Base-by-base conservation (phyloP, 2,888 invertebrate genomes). In the Drosophila niveifrons region DNA sequence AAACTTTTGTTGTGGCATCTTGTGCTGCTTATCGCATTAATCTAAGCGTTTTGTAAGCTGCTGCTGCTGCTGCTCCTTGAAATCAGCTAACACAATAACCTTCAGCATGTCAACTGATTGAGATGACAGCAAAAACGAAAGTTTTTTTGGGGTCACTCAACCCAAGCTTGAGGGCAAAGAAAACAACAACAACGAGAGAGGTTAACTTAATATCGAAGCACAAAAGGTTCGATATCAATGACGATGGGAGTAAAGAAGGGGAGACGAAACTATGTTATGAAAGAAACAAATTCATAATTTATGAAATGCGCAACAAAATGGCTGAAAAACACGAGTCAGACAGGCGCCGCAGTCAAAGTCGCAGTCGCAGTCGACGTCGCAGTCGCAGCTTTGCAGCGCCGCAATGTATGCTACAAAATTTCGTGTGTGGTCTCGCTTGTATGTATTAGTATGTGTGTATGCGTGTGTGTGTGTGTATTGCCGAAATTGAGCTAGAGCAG, bases 21-120 rank as follows among this genome's bases (percentile, higher is more conserved):
- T 41, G 4, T 34, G 73, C 73, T 34, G 73, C 73, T 72, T 69
- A 80, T 68, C 63, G 61, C 29, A 78, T 78, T 80, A 70, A 62
- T 77, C 64, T 78, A 66, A 80, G 66, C 69, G 61, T 48, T 66
- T 80, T 68, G 77, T 72, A 61, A 72, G 72, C 72, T 47, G n/a
- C n/a, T n/a, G n/a, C n/a, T n/a, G n/a, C n/a, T n/a, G n/a, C n/a
- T n/a, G 10, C 52, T 17, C 44, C 28, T 73, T 46, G 66, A 66
- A 70, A 77, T 77, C 63, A 80, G 70, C 73, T 62, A 78, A 66
- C 80, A 78, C 78, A 80, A 78, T 77, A 80, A 80, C 81, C 74
- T 77, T 78, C 48, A 78, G 70, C 65, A 43, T 61, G 61, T 58
- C 64, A 78, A 64, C 73, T 78, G 75, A 64, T 73, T 77, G 55